Evolutionary conservation across 2,888 invertebrate genomes (phyloP).

Genomic region (Lasius fuliginosus): DNA sequence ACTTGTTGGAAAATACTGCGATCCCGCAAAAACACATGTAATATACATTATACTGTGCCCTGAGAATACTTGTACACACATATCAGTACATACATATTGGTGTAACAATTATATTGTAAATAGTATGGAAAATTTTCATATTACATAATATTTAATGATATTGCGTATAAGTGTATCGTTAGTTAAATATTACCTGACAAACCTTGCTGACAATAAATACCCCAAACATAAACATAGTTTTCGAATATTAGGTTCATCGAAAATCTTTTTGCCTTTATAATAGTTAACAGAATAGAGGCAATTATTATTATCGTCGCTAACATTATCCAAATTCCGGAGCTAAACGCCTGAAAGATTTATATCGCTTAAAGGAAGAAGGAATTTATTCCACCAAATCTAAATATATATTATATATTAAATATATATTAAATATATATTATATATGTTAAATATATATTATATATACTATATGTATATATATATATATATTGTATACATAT

Average conservation of each 20-base stretch:
- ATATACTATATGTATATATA: no score
- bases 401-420: not conserved
- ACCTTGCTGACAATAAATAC: conserved; percentile 81
- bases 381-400: not conserved
- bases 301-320: conserved; percentile 61
- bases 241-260: conserved; percentile 59
- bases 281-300: conserved; percentile 68
- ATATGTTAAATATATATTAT: no score
- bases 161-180: not conserved
- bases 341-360: conserved; percentile 65
- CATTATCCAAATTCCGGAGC: conserved; percentile 61
- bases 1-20: conserved; percentile 73
- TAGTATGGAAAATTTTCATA: not conserved
- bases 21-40: conserved; percentile 6
- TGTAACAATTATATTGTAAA: not conserved
- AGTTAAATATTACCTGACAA: conserved; percentile 71
- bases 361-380: not conserved
- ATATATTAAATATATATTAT: no score
- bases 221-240: conserved; percentile 77
- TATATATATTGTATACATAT: no score
- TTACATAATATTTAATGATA: no score
- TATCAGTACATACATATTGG: not conserved
- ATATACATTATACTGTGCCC: not conserved
- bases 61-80: not conserved
- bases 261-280: conserved; percentile 68